Evolutionary conservation across 2,113 vertebrate genomes (phyloP), one percentile per base, ranked within the genome.

Genomic region (Neolamprologus falcicula): DNA sequence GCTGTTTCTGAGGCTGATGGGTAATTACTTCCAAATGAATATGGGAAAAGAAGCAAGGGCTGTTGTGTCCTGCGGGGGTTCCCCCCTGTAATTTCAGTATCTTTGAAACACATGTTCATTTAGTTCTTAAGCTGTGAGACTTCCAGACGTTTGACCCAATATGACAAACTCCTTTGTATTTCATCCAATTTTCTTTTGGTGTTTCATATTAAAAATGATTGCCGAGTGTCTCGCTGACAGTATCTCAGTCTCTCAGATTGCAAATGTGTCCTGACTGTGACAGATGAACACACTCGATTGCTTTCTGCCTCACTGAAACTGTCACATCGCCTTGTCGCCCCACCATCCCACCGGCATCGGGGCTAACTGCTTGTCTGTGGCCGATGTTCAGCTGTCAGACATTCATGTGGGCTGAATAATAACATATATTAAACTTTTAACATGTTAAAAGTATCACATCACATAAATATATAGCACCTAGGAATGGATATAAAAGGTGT

Each of bases 1-100:
- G 21, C 10, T 55, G 59, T 63, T 83, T 86, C 73, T 9, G 40
- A 55, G 81, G 83, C 88, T 87, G 86, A 89, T 82, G 79, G 83
- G 63, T 95, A 95, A 95, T 95, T 86, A 86, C 66, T 95, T 89
- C 92, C 94, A 95, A 93, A 95, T 96, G 95, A 86, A 7, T 84
- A 57, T 85, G 85, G 79, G 86, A 73, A 88, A 85, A 80, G 35
- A 80, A 87, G 82, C 16, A 8, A 76, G 35, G 63, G 80, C 55
- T 47, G 57, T 82, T 17, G 55, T 86, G 83, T 87, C 87, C 87
- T 88, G 21, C 10, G n/a, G 81, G 87, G 35, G 78, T 47, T 90
- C 82, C 89, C 54, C 76, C 3, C 14, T 12, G 33, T 88, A 61
- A 92, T 91, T 90, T 87, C 40, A 86, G 47, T 86, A 47, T 90